Base-by-base conservation (phyloP, 1,140 invertebrate species). In the Calycopis cecrops region DNA sequence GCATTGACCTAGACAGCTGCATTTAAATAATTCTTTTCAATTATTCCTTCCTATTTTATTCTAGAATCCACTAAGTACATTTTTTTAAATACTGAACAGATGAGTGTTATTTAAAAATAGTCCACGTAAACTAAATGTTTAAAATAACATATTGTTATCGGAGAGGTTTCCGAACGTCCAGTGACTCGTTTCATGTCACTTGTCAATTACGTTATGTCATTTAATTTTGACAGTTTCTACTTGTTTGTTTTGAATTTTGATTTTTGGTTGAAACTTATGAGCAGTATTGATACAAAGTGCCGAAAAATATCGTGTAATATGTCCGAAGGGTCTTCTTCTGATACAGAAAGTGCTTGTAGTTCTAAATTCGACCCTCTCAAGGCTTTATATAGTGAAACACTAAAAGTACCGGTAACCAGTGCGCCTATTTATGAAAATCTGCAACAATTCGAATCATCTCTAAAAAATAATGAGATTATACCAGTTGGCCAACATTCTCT, bases 301-400 rank as follows among this genome's bases (percentile, higher is more conserved):
- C 16, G 12, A 6, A 18, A n/a, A 17, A 44, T 9, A 44, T 37
- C 40, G 9, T 12, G 47, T 57, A 71, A 63, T 57, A 59, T 77
- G 77, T 71, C 70, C 35, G 69, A 68, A 35, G 63, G 79, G 69
- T 82, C 74, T 17, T 76, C 73, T 55, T 88, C 88, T 17, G 90
- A 92, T n/a, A 89, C 90, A 9, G 91, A 90, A 83, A 91, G 93
- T 71, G 85, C 90, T 34, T 89, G 74, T 54, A 93, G 92, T 71
- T 89, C 90, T 4, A 86, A 86, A 44, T 95, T 94, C 54, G 89
- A 95, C 80, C 90, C 93, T 0, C 47, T 93, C 0, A 91, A 91
- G 69, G 92, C 90, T 1, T 73, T 95, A 10, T 91, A 92, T 55
- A 89, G 90, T 0, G 44, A 79, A 4, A 90, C 91, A 63, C 65